Evolutionary conservation across 2,113 vertebrate species (phyloP).

Genomic region (Eurystomus gularis): DNA sequence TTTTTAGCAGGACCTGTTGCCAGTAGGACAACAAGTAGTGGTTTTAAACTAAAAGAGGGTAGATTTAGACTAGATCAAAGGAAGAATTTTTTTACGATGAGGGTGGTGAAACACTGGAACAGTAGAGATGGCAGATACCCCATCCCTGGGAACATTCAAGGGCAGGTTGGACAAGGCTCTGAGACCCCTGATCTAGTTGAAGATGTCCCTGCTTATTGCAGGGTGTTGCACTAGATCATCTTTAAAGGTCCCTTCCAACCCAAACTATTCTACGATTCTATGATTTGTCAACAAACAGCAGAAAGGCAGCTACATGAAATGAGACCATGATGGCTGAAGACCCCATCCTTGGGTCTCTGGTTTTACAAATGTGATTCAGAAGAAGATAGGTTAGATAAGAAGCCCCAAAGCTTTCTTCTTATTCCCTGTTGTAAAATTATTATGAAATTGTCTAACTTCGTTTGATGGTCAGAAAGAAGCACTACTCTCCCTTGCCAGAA

Average conservation of each 20-base stretch:
- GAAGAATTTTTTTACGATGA: background rate
- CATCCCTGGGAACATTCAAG: background rate
- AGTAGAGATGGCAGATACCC: too few species aligned
- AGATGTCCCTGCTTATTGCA: background rate
- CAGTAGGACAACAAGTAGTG: background rate
- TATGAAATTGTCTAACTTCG: background rate
- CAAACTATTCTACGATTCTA: background rate
- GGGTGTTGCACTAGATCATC: background rate
- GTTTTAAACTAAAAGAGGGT: background rate
- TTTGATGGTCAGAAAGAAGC: background rate
- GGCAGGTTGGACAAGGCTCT: accelerated
- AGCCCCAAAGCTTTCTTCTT: background rate
- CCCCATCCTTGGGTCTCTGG: background rate
- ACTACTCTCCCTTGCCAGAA: background rate
- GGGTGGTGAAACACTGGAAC: too few species aligned
- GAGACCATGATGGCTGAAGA: background rate
- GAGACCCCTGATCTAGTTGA: background rate
- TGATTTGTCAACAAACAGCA: background rate
- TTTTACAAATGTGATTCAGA: background rate
- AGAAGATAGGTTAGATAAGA: background rate
- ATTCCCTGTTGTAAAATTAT: background rate
- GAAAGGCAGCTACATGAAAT: background rate
- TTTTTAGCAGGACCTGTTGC: background rate
- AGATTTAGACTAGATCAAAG: background rate
- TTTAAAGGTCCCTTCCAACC: background rate